phyloP scores from a whole-genome alignment of 2,888 invertebrate species.

The Lasioglossum malachurum region DNA sequence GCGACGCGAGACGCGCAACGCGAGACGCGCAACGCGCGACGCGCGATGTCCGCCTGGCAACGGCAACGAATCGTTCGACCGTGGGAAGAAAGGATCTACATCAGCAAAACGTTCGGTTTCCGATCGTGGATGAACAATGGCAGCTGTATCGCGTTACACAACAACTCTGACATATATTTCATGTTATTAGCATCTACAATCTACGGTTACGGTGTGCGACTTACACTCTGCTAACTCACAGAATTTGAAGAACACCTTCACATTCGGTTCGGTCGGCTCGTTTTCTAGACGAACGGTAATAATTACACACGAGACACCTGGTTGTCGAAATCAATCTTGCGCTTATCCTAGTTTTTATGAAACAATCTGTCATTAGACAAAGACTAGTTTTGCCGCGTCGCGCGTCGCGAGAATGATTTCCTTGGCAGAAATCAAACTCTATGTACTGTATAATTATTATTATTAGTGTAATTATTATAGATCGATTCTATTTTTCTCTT shows the following conservation, averaged over 20 bases:
- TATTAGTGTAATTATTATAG: neutral
- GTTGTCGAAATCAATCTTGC: neutral
- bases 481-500: neutral
- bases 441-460: too few relatives aligned
- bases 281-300: neutral
- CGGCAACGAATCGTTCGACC: neutral
- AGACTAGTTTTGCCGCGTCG: too few relatives aligned
- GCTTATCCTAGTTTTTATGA: neutral
- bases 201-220: neutral
- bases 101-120: neutral
- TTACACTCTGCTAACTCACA: neutral
- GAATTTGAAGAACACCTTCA: neutral
- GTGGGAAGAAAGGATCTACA: neutral
- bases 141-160: neutral
- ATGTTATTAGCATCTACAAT: neutral
- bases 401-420: neutral
- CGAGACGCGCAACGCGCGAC: too few relatives aligned
- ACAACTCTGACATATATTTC: neutral
- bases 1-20: too few relatives aligned
- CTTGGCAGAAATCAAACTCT: neutral
- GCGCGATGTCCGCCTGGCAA: neutral
- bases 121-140: neutral
- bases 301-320: neutral
- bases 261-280: neutral
- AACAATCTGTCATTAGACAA: neutral